Percentiles rank a stretch among this genome's conserved stretches.
phyloP scores from a whole-genome alignment of 2,888 invertebrate species.

The Dysmachus trigonus region DNA sequence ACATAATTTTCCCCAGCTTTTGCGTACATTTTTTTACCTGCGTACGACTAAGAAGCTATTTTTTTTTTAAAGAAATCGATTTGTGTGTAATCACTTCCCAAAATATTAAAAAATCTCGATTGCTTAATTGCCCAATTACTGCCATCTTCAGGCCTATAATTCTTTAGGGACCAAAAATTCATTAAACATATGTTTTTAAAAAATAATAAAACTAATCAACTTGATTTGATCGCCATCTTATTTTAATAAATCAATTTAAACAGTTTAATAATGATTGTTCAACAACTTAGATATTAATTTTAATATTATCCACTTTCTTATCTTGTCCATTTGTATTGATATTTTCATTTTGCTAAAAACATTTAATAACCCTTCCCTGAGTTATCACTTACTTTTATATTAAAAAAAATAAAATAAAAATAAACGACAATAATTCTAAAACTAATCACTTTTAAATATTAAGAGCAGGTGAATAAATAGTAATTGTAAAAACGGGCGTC shows the following conservation, averaged over 20 bases:
- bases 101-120: too few species aligned
- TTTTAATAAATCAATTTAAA: conserved; percentile 24
- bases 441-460: not conserved
- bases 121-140: too few species aligned
- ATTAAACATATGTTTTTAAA: not conserved
- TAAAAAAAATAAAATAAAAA: not conserved
- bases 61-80: too few species aligned
- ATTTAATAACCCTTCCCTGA: conserved; percentile 43
- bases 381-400: conserved; percentile 36
- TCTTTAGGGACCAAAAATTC: too few species aligned
- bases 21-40: too few species aligned
- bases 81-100: too few species aligned
- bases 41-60: too few species aligned
- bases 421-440: not conserved
- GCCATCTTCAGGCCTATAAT: too few species aligned
- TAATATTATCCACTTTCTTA: conserved; percentile 1
- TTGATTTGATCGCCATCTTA: conserved; percentile 16
- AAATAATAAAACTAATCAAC: not conserved
- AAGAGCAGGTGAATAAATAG: conserved; percentile 34
- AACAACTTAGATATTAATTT: conserved; percentile 21
- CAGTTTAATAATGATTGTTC: conserved; percentile 22
- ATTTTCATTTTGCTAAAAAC: conserved; percentile 19
- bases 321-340: conserved; percentile 13
- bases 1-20: too few species aligned
- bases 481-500: not conserved